Conservation (phyloP, 2,113 vertebrate species). For the Mesocricetus auratus region DNA sequence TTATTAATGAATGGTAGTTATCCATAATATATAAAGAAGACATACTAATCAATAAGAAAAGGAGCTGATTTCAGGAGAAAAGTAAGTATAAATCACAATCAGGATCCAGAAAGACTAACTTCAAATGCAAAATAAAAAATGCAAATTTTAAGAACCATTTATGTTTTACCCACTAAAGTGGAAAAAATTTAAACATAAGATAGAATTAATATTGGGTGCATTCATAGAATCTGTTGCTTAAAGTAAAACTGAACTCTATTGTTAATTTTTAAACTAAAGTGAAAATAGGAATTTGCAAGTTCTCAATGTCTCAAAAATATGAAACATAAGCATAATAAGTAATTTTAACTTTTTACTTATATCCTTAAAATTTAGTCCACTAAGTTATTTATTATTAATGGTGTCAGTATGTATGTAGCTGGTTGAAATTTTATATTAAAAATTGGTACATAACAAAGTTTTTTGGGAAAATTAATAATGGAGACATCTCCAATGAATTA, state of each 20-base stretch:
- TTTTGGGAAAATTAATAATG: background rate
- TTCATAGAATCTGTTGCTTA: background rate
- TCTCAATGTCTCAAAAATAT: background rate
- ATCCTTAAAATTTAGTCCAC: background rate
- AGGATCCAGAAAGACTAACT: background rate
- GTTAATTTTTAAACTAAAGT: background rate
- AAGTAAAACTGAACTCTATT: background rate
- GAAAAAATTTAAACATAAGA: background rate
- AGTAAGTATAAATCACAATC: background rate
- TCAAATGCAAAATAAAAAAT: background rate
- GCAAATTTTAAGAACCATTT: background rate
- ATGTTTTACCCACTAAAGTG: background rate
- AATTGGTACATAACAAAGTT: background rate
- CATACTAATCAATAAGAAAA: background rate
- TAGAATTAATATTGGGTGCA: background rate
- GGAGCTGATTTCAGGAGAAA: background rate
- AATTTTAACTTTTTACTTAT: background rate
- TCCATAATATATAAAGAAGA: background rate
- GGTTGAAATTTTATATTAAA: background rate
- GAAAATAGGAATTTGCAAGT: background rate
- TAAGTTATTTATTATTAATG: background rate
- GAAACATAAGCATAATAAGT: background rate
- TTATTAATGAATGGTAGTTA: background rate
- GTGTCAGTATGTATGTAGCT: background rate
- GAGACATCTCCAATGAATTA: background rate